phyloP scores from a whole-genome alignment of 2,113 vertebrate genomes.

The Tetraodon nigroviridis region DNA sequence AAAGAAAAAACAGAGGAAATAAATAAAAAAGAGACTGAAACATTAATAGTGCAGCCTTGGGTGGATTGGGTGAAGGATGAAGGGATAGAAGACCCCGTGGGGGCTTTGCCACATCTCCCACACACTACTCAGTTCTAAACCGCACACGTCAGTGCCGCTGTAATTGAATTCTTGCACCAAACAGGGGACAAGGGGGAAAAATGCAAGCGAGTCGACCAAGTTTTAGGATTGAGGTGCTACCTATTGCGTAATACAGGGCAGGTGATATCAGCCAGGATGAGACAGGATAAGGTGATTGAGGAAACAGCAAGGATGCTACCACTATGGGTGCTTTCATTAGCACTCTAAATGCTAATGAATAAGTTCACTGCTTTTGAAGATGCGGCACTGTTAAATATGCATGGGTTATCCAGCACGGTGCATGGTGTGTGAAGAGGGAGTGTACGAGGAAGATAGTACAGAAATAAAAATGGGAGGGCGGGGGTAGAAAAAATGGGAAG shows the following conservation, averaged over 20 bases:
- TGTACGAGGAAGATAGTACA: conserved; percentile 23
- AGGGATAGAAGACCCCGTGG: conserved; percentile 33
- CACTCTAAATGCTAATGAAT: conserved; percentile 75
- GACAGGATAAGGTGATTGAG: conserved; percentile 33
- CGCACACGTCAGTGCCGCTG: conserved; percentile 9
- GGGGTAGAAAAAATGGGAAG: background rate
- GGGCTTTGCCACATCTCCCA: conserved; percentile 29
- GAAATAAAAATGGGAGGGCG: conserved; percentile 9
- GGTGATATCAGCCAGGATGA: conserved; percentile 15
- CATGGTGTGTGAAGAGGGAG: conserved; percentile 6
- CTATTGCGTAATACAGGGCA: conserved; percentile 15
- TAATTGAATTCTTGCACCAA: conserved; percentile 37
- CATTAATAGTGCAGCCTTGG: conserved; percentile 32
- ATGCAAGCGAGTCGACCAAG: conserved; percentile 10
- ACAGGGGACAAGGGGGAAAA: conserved; percentile 10
- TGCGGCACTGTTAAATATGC: conserved; percentile 69
- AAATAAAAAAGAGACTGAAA: conserved; percentile 17
- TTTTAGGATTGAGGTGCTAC: conserved; percentile 9
- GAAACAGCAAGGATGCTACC: conserved; percentile 54
- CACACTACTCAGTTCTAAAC: conserved; percentile 33
- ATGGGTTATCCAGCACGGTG: conserved; percentile 48
- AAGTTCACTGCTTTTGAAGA: conserved; percentile 72
- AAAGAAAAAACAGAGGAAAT: background rate
- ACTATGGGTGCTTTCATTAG: conserved; percentile 69
- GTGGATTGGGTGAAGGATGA: conserved; percentile 19